phyloP scores from a whole-genome alignment of 2,113 vertebrate species.

The Datnioides undecimradiatus region DNA sequence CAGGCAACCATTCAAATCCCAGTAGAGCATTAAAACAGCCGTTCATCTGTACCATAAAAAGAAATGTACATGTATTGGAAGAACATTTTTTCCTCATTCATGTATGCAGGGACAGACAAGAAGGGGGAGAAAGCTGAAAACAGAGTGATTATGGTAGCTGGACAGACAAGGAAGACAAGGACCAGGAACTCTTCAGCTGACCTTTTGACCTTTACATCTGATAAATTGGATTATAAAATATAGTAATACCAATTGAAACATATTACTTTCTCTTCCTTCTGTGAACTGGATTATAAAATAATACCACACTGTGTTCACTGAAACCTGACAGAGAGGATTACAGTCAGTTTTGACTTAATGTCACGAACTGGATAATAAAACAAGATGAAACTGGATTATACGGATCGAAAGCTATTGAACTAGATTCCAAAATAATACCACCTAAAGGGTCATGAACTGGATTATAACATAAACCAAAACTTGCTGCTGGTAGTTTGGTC shows the following conservation, averaged over 20 bases:
- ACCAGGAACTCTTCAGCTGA: neutral
- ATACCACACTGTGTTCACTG: no score
- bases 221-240: neutral
- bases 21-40: neutral
- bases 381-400: neutral
- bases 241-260: no score
- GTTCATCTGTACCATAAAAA: neutral
- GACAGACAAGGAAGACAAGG: neutral
- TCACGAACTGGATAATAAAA: neutral
- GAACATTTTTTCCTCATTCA: neutral
- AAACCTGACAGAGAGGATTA: neutral
- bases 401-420: fast-evolving
- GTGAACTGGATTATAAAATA: neutral
- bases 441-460: neutral
- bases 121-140: neutral
- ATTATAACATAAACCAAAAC: no score
- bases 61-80: neutral
- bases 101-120: neutral
- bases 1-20: neutral
- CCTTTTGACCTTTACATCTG: neutral
- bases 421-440: neutral
- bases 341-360: neutral
- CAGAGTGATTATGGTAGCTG: neutral
- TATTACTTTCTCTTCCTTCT: no score
- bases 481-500: no score